A percentile compares a stretch with the other conserved stretches of the same genome.
Conservation (phyloP, 92 coral and sea anemone genomes). For the Scolanthus callimorphus region DNA sequence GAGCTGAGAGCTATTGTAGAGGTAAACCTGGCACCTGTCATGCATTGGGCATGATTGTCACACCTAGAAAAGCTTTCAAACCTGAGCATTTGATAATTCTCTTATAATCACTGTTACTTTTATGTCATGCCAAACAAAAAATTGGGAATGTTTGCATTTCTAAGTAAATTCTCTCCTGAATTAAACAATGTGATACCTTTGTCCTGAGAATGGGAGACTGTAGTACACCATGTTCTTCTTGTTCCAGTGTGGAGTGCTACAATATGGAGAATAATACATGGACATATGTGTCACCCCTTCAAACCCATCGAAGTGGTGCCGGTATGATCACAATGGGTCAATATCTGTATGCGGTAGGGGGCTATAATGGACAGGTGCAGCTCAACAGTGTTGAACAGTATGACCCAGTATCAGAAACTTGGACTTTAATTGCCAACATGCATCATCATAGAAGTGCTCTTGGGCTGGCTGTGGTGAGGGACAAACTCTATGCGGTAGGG, state of each 20-base stretch:
- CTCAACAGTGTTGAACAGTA: slow-evolving; percentile 71
- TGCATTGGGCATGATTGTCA: too few species aligned
- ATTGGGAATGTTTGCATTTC: too few species aligned
- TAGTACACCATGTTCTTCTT: too few species aligned
- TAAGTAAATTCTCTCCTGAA: too few species aligned
- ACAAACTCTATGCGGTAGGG: slow-evolving; percentile 65
- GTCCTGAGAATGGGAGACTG: too few species aligned
- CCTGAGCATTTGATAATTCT: too few species aligned
- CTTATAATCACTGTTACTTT: too few species aligned
- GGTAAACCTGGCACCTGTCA: too few species aligned
- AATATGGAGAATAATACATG: slow-evolving; percentile 54
- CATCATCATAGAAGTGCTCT: slow-evolving; percentile 64
- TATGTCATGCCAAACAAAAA: too few species aligned
- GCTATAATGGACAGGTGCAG: slow-evolving; percentile 72
- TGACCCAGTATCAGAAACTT: slow-evolving; percentile 46
- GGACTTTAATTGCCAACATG: slow-evolving; percentile 58
- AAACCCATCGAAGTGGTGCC: slow-evolving; percentile 67
- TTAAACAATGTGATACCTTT: too few species aligned
- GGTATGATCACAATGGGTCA: slow-evolving; percentile 58
- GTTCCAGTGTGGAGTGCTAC: slow-evolving; percentile 65
- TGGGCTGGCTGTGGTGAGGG: slow-evolving; percentile 50
- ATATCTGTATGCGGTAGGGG: slow-evolving; percentile 72
- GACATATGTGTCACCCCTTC: slow-evolving; percentile 54
- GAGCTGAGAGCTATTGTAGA: too few species aligned
- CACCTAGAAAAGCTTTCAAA: too few species aligned